Conservation (phyloP, 2,113 vertebrate genomes). For the Nannobrachium achirus region DNA sequence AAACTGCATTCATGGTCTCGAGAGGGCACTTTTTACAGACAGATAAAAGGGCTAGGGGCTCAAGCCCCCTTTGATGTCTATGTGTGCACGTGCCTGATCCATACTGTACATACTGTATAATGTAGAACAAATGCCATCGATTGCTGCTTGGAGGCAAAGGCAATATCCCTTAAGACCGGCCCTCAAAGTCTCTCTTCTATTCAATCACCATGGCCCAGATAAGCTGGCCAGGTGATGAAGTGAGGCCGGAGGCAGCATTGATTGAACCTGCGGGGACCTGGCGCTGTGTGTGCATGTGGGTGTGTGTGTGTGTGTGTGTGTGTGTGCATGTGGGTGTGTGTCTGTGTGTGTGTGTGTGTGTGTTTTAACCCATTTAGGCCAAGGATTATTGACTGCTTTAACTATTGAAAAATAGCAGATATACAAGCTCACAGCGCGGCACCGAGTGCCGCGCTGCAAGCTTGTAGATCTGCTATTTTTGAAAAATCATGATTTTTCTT, state of each 20-base stretch:
- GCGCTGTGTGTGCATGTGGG: neutral
- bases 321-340: conserved; percentile 14
- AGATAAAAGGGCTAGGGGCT: no score
- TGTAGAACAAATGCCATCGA: neutral
- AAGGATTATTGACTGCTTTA: no score
- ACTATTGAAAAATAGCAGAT: no score
- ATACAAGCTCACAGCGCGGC: no score
- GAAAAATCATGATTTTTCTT: no score
- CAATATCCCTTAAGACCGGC: neutral
- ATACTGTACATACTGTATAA: neutral
- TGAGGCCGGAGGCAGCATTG: conserved; percentile 3
- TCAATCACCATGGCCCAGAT: neutral
- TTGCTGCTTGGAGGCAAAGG: neutral
- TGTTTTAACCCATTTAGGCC: no score
- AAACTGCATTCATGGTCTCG: no score
- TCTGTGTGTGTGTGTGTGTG: conserved; percentile 18
- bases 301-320: neutral
- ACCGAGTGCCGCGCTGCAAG: no score
- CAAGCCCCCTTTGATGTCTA: no score
- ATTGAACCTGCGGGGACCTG: conserved; percentile 7
- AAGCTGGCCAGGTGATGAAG: conserved; percentile 6
- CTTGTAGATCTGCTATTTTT: no score
- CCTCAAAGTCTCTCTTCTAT: neutral
- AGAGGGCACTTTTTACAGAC: no score
- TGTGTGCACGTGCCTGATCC: no score